Base-by-base conservation (phyloP, 2,888 invertebrate genomes). In the Encarsia formosa region DNA sequence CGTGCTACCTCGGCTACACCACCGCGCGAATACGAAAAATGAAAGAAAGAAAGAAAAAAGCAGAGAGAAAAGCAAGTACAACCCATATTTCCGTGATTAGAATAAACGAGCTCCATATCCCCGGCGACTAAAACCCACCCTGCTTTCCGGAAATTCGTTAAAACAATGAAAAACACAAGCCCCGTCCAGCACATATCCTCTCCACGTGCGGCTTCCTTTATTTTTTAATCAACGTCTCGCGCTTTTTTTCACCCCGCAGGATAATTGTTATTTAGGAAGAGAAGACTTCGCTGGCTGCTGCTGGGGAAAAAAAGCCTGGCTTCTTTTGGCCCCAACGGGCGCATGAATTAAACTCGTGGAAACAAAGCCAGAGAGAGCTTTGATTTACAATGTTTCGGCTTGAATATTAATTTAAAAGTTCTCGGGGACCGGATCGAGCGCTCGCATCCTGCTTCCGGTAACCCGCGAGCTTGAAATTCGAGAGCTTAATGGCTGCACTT, bases 331-430 rank as follows among this genome's bases (percentile, higher is more conserved):
- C 39, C 47, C 38, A 42, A 2, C 44, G 41, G 50, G 29, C 22
- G 37, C 39, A 43, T 32, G 46, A 50, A 50, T 50, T 54, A 31
- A 49, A 34, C 15, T 32, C 38, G 15, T 13, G 23, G 19, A 38
- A 37, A 41, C 24, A 16, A 44, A 15, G 16, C 18, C 31, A 3
- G 35, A 11, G 2, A 16, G 34, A 8, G 41, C 39, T 58, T 64
- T 65, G 66, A 69, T 69, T 68, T 68, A 67, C 64, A 65, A 65
- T 65, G 63, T 65, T 67, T 63, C 61, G 60, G 61, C 58, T 59
- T 60, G 63, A 68, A 68, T 69, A 69, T 68, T 70, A 69, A 70
- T 69, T 68, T 63, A 65, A 67, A 52, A 70, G 61, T 70, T 67
- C 48, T 44, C 49, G 52, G 56, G 54, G 59, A 59, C 54, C 11